phyloP scores from a whole-genome alignment of 2,113 vertebrate species.

The Serinus canaria region DNA sequence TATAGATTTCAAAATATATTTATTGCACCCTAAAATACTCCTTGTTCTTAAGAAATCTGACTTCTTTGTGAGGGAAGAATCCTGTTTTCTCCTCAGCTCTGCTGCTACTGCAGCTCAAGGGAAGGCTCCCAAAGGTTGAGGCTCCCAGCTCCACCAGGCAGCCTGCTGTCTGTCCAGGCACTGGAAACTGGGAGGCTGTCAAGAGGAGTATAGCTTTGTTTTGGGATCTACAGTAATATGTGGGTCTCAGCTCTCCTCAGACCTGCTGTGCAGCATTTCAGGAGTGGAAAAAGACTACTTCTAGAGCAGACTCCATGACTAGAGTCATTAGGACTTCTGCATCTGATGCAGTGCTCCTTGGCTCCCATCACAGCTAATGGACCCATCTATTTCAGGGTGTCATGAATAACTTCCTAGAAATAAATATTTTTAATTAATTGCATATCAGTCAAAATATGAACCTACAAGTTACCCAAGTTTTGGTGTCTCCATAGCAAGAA shows the following conservation, averaged over 20 bases:
- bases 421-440: background rate
- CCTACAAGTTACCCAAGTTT: background rate
- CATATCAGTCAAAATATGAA: background rate
- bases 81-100: background rate
- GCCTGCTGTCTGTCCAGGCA: background rate
- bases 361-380: background rate
- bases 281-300: background rate
- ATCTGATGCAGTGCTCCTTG: background rate
- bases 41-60: background rate
- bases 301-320: background rate
- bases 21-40: background rate
- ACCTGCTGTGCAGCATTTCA: background rate
- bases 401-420: background rate
- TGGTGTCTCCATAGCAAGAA: background rate
- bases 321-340: background rate
- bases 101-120: fast-evolving
- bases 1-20: background rate
- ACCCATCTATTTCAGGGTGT: background rate
- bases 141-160: background rate
- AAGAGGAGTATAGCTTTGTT: background rate
- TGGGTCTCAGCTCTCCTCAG: background rate
- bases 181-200: background rate
- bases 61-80: background rate
- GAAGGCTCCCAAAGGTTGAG: background rate
- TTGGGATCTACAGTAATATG: background rate